phyloP scores from a whole-genome alignment of 2,113 vertebrate genomes.

The Edolisoma coerulescens region DNA sequence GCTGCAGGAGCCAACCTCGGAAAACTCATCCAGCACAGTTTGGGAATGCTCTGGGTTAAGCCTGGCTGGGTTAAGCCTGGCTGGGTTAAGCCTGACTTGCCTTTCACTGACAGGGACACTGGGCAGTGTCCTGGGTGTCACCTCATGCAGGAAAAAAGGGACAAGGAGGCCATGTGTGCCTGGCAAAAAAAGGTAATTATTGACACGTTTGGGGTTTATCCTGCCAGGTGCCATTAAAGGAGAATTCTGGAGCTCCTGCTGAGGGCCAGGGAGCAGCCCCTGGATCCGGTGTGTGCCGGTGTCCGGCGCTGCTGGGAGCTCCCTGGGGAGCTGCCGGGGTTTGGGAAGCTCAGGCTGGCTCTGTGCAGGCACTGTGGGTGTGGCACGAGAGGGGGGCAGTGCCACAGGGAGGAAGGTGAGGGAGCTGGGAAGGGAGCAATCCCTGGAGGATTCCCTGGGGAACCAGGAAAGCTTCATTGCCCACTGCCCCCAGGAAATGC shows the following conservation, averaged over 20 bases:
- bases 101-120: not conserved
- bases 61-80: not conserved
- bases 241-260: not conserved
- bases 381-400: accelerated
- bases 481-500: not conserved
- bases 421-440: not conserved
- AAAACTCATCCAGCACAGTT: not conserved
- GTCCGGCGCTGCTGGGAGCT: not conserved
- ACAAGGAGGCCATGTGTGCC: not conserved
- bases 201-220: not conserved
- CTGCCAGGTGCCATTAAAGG: not conserved
- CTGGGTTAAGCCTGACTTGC: not conserved
- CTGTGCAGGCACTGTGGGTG: not conserved
- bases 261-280: not conserved
- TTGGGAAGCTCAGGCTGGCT: not conserved
- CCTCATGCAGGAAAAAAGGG: not conserved
- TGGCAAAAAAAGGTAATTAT: not conserved
- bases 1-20: not conserved
- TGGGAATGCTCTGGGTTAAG: not conserved
- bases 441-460: not conserved
- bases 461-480: not conserved
- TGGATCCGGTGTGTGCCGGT: not conserved
- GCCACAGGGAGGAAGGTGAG: not conserved
- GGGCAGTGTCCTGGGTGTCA: not conserved
- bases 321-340: not conserved